Evolutionary conservation across 1,140 invertebrate genomes (phyloP).

Genomic region (Hycleus cichorii): DNA sequence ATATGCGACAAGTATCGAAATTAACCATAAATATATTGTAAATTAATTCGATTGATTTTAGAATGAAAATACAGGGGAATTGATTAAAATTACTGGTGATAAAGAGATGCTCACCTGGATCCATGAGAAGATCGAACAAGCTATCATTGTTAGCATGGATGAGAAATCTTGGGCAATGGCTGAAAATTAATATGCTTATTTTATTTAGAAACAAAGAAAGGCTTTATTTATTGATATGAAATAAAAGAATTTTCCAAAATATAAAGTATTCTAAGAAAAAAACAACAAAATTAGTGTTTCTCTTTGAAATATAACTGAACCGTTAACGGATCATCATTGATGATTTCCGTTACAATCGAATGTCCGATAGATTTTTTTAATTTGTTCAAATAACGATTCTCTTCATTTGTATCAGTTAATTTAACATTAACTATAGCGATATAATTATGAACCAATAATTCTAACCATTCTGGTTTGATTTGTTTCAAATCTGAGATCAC

Average conservation of each 20-base stretch:
- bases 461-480: constrained; percentile 14
- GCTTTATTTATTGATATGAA: not conserved
- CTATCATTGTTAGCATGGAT: constrained; percentile 62
- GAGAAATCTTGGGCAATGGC: constrained; percentile 47
- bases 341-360: not conserved
- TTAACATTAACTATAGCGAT: constrained; percentile 17
- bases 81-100: constrained; percentile 53
- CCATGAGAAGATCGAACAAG: constrained; percentile 63
- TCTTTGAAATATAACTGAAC: not conserved
- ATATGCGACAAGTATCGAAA: constrained; percentile 58
- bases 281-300: not conserved
- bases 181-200: constrained; percentile 16
- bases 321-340: not conserved
- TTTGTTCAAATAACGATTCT: not conserved
- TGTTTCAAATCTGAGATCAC: constrained; percentile 11
- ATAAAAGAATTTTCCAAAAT: not conserved
- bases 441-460: constrained; percentile 12
- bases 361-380: not conserved
- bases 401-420: not conserved
- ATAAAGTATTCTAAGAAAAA: not conserved
- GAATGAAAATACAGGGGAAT: constrained; percentile 17
- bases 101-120: constrained; percentile 63
- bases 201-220: constrained; percentile 6
- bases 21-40: not conserved
- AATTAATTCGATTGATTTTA: constrained; percentile 20